A percentile compares a stretch with the other conserved stretches of the same genome.
These are phyloP conservation scores for Cotesia congregata DNA, from an alignment of 2,888 invertebrate genomes.

Conservation along the genomic window DNA sequence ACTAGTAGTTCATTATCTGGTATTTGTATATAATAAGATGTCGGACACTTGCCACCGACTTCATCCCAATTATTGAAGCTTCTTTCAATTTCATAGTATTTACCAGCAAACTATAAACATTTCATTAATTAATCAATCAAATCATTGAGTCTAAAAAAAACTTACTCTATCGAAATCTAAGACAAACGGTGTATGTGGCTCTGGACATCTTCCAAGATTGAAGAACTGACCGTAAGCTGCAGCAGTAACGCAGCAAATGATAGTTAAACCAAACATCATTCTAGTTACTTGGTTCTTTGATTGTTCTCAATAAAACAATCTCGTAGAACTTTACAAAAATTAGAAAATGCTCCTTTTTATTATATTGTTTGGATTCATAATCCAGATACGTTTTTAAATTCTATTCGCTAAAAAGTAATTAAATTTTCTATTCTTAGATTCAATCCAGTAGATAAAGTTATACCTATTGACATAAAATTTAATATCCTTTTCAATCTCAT, in stretches of 20 bases:
- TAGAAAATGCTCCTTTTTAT: not conserved
- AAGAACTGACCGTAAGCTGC: not conserved
- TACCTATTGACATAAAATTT: too few species aligned
- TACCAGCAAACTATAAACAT: not conserved
- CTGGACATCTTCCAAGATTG: not conserved
- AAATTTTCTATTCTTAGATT: too few species aligned
- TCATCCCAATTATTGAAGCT: not conserved
- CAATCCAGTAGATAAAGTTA: too few species aligned
- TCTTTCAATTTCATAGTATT: not conserved
- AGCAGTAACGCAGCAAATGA: not conserved
- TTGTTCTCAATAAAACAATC: not conserved
- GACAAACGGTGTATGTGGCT: not conserved
- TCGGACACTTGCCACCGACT: not conserved
- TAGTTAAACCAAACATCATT: not conserved
- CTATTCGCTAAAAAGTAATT: not conserved
- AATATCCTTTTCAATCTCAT: too few species aligned
- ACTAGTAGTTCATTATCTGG: not conserved
- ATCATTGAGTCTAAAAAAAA: not conserved
- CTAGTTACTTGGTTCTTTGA: not conserved
- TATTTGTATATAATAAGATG: not conserved
- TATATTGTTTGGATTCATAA: not conserved
- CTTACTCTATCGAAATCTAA: not conserved
- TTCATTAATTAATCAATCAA: not conserved
- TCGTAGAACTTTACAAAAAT: not conserved
- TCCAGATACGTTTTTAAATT: not conserved